A percentile compares a stretch with the other conserved stretches of the same genome.
phyloP scores from a whole-genome alignment of 2,797 vertebrate genomes.

The Linurgus olivaceus region DNA sequence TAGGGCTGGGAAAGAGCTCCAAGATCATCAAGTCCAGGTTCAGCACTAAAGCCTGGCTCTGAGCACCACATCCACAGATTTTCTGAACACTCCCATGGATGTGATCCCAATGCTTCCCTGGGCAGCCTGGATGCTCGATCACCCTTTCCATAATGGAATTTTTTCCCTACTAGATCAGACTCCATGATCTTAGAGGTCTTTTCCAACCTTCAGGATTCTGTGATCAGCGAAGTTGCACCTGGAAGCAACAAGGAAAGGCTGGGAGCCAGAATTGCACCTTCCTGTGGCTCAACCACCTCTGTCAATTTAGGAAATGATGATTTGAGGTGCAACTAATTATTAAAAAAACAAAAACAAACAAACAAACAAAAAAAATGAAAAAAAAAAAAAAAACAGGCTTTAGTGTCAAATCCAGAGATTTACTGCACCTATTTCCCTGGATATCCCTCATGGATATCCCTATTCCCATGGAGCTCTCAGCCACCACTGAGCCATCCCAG shows the following conservation, averaged over 20 bases:
- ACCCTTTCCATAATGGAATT: not conserved
- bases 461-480: not conserved
- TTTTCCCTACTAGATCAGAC: not conserved
- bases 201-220: not conserved
- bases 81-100: not conserved
- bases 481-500: not conserved
- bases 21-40: accelerated
- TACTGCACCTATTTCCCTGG: not conserved
- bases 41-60: not conserved
- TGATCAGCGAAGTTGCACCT: not conserved
- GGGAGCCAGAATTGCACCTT: not conserved
- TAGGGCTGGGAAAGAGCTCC: not conserved
- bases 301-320: not conserved
- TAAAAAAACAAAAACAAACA: not conserved
- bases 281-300: not conserved
- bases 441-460: not conserved
- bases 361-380: accelerated
- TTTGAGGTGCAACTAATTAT: not conserved
- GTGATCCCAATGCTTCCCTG: not conserved
- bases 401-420: not conserved
- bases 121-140: not conserved
- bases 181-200: not conserved
- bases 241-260: not conserved
- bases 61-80: accelerated
- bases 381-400: accelerated